Evolutionary conservation across 2,888 invertebrate genomes (phyloP).

Genomic region (Nasonia oneida): DNA sequence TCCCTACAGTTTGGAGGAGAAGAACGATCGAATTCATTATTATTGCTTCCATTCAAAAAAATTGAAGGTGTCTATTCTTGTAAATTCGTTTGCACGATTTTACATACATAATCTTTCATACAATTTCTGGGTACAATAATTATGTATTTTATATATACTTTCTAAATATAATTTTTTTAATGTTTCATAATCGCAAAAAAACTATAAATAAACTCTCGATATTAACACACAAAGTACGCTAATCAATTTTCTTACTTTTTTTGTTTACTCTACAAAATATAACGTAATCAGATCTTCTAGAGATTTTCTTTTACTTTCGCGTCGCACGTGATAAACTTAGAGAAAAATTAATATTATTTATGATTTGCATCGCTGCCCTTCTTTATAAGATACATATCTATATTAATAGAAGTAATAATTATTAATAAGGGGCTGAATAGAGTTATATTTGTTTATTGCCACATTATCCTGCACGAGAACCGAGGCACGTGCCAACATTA

Average conservation of each 20-base stretch:
- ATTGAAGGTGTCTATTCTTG: conserved; percentile 25
- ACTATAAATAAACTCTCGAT: conserved; percentile 57
- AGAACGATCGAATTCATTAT: conserved; percentile 37
- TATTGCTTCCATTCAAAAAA: conserved; percentile 53
- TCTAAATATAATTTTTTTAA: conserved; percentile 44
- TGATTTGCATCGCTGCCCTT: conserved; percentile 66
- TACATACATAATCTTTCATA: conserved; percentile 56
- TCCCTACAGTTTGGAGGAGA: conserved; percentile 32
- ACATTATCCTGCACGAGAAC: conserved; percentile 74
- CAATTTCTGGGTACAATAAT: conserved; percentile 48
- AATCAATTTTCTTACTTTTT: conserved; percentile 39
- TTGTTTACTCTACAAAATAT: conserved; percentile 55
- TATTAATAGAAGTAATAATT: conserved; percentile 54
- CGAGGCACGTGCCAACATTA: conserved; percentile 69
- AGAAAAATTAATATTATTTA: conserved; percentile 66
- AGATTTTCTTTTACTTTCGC: conserved; percentile 66
- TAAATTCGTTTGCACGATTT: conserved; percentile 24
- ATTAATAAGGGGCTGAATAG: conserved; percentile 40
- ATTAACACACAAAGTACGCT: conserved; percentile 60
- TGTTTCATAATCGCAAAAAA: conserved; percentile 46
- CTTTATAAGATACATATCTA: conserved; percentile 55
- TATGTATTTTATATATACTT: conserved; percentile 39
- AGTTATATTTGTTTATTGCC: conserved; percentile 72
- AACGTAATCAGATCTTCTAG: conserved; percentile 72
- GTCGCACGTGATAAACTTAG: conserved; percentile 55